These are phyloP conservation scores for Heliconius melpomene DNA, from an alignment of 1,140 invertebrate genomes.

Conservation along the genomic window DNA sequence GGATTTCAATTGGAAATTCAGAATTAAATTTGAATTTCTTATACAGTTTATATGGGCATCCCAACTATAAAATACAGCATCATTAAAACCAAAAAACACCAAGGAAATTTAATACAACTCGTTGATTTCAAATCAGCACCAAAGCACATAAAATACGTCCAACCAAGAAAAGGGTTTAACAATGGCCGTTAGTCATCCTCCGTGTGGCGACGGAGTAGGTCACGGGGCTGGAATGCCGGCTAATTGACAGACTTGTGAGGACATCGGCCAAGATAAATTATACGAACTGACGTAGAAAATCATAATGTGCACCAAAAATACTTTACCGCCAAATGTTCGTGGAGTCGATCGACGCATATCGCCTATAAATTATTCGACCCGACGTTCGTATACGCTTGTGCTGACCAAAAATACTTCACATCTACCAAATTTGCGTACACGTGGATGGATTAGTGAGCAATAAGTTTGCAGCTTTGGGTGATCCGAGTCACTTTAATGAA, in stretches of 20 bases:
- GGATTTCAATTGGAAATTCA: no score
- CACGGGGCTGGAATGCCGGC: conserved; percentile 59
- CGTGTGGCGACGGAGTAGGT: conserved; percentile 44
- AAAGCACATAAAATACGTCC: neutral
- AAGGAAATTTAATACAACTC: neutral
- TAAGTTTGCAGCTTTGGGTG: neutral
- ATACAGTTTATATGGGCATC: neutral
- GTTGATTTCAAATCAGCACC: conserved; percentile 11
- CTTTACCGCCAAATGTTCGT: conserved; percentile 28
- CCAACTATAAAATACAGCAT: neutral
- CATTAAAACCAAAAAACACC: neutral
- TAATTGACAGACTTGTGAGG: conserved; percentile 65
- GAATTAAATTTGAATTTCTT: no score
- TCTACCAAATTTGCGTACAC: conserved; percentile 3
- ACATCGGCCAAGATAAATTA: conserved; percentile 37
- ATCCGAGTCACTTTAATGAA: conserved; percentile 5
- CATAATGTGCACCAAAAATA: conserved; percentile 30
- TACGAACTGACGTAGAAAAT: conserved; percentile 25
- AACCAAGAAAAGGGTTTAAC: conserved; percentile 39
- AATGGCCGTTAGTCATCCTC: conserved; percentile 63
- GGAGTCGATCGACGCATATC: conserved; percentile 19
- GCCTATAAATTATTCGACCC: conserved; percentile 5
- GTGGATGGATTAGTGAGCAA: neutral
- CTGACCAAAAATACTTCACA: neutral
- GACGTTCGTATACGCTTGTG: neutral